Evolutionary conservation across 2,797 vertebrate species (phyloP).

Genomic region (Gymnoscopelus microlampas): DNA sequence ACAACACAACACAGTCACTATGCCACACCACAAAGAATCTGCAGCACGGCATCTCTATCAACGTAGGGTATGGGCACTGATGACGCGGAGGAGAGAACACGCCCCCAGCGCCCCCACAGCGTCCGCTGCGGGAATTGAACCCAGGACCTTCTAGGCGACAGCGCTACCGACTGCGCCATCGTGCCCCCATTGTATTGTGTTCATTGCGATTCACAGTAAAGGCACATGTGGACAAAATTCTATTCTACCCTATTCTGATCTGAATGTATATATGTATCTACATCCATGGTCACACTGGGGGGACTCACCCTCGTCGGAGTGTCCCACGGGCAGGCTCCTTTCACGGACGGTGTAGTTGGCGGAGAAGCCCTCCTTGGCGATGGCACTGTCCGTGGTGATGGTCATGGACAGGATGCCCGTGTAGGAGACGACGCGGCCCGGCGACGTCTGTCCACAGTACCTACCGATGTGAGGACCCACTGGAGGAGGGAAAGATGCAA

Average conservation of each 20-base stretch:
- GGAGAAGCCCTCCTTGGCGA: slow-evolving; percentile 95
- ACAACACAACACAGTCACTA: slow-evolving; percentile 49
- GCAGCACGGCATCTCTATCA: slow-evolving; percentile 15
- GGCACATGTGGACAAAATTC: too few relatives aligned
- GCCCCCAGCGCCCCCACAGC: too few relatives aligned
- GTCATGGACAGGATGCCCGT: slow-evolving; percentile 95
- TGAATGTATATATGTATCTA: too few relatives aligned
- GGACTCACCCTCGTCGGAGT: slow-evolving; percentile 70
- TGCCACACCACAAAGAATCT: slow-evolving; percentile 18
- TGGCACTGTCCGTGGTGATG: slow-evolving; percentile 94
- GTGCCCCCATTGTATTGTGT: too few relatives aligned
- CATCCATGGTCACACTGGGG: background rate
- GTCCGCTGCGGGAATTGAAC: too few relatives aligned
- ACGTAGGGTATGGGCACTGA: too few relatives aligned
- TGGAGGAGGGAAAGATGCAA: slow-evolving; percentile 55
- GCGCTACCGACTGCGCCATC: too few relatives aligned
- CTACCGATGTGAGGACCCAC: slow-evolving; percentile 95
- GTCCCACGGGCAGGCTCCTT: slow-evolving; percentile 83
- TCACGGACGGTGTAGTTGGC: slow-evolving; percentile 93
- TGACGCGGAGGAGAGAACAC: too few relatives aligned
- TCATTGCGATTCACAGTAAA: too few relatives aligned
- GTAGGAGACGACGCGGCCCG: slow-evolving; percentile 90
- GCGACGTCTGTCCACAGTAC: slow-evolving; percentile 92
- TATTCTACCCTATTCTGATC: too few relatives aligned
- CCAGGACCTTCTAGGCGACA: too few relatives aligned